Base-by-base conservation (phyloP, 2,797 vertebrate genomes). In the Pseudochromis fuscus region DNA sequence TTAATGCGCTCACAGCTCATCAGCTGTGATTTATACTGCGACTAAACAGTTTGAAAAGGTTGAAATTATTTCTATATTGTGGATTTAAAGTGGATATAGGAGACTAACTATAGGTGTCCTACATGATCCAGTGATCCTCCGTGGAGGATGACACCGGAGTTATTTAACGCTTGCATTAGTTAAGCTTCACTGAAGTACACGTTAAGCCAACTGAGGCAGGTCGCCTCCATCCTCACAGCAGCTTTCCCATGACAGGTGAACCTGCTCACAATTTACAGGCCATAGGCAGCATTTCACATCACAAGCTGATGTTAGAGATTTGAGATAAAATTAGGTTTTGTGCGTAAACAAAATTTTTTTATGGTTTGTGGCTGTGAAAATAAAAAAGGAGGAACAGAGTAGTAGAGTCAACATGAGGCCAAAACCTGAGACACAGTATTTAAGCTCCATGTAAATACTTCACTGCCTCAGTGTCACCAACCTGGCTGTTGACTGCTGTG, bases 81-180 rank as follows among this genome's bases (percentile, higher is more conserved):
- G 69, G 75, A 71, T 82, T 75, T 75, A 63, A 69, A 69, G 71
- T 45, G 77, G 67, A 48, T 69, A 65, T 65, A 79, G 58, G 70
- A 74, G 75, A 66, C 60, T 78, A 79, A 79, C 75, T 81, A 62
- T 76, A 82, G 77, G 74, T 74, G 85, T 87, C 83, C 86, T 73
- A 61, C 67, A 75, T 70, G 81, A 86, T 76, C 73, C 82, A 61
- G 27, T 81, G 79, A 81, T 75, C 70, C 51, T 23, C 65, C n/a
- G 37, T 33, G 48, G 46, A 70, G 74, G 72, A 61, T 81, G 84
- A 82, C 67, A 58, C 57, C 48, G 6, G 23, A 75, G 71, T 80
- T 79, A 88, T 84, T 84, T 73, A 80, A 82, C 61, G 52, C 68
- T 71, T 81, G 78, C 73, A 80, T 86, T 88, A 73, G 85, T 77